These are phyloP conservation scores for Ptyas mucosa DNA, from an alignment of 2,113 vertebrate genomes.

Conservation along the genomic window DNA sequence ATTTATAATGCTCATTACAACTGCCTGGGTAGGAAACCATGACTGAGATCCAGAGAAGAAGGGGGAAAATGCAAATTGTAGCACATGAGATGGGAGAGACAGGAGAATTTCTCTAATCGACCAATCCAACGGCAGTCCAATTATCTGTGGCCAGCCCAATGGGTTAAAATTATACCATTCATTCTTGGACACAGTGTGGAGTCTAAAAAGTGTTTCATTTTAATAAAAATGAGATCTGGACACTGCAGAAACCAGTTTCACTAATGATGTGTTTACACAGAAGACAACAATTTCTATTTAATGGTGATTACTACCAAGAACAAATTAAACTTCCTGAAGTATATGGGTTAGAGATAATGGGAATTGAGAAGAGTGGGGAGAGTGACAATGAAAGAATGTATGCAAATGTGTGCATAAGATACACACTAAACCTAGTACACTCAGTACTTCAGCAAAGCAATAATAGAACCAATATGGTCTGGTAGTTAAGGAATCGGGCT, in stretches of 20 bases:
- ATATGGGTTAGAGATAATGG: conserved; percentile 74
- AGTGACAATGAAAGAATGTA: conserved; percentile 61
- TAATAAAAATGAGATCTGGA: conserved; percentile 82
- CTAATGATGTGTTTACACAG: conserved; percentile 81
- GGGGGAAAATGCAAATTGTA: conserved; percentile 73
- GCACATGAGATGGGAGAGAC: conserved; percentile 61
- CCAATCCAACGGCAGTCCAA: conserved; percentile 75
- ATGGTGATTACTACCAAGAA: conserved; percentile 78
- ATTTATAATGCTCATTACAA: conserved; percentile 74
- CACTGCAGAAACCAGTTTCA: conserved; percentile 73
- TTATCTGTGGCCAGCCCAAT: conserved; percentile 75
- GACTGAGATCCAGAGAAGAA: conserved; percentile 63
- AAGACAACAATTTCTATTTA: conserved; percentile 82
- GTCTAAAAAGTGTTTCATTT: conserved; percentile 76
- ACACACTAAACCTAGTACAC: neutral
- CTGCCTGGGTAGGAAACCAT: conserved; percentile 64
- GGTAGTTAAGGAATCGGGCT: neutral
- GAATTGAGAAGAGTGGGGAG: conserved; percentile 32
- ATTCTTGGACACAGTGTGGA: conserved; percentile 73
- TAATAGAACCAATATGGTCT: neutral
- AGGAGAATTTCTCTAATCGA: conserved; percentile 74
- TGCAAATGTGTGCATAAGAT: neutral
- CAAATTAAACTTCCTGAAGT: conserved; percentile 77
- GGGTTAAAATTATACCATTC: conserved; percentile 76
- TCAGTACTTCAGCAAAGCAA: neutral